Conservation (phyloP, 2,888 invertebrate species). For the Stictocephala bisonia region DNA sequence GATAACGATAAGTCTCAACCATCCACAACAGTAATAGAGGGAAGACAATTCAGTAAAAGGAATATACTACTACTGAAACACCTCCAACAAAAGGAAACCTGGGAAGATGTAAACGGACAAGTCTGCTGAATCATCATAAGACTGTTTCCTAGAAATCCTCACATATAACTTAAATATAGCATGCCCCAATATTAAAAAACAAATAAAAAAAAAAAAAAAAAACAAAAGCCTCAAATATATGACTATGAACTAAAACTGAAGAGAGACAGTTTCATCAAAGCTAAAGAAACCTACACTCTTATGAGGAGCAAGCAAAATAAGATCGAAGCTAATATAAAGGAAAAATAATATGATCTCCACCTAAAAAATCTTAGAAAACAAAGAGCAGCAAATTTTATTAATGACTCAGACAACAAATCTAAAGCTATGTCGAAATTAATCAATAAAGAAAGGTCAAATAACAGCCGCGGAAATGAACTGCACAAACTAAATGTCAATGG, state of each 20-base stretch:
- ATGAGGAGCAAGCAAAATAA: conserved; percentile 3
- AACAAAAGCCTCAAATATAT: not conserved
- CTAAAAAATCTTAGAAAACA: too few species aligned
- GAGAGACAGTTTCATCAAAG: not conserved
- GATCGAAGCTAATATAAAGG: not conserved
- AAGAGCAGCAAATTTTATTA: too few species aligned
- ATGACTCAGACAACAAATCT: not conserved
- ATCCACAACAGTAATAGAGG: not conserved
- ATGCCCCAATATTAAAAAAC: conserved; percentile 10
- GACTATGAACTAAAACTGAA: conserved; percentile 3
- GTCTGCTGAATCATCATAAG: not conserved
- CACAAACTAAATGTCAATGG: not conserved
- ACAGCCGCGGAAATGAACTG: not conserved
- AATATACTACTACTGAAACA: not conserved
- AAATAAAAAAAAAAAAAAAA: too few species aligned
- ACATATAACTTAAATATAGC: conserved; percentile 8
- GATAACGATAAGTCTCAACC: not conserved
- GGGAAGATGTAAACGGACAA: conserved; percentile 11
- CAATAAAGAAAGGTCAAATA: conserved; percentile 1
- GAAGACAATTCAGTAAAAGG: not conserved
- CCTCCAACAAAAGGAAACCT: not conserved
- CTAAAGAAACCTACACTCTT: conserved; percentile 8
- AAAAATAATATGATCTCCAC: too few species aligned
- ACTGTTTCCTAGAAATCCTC: not conserved
- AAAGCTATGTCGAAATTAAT: not conserved